Evolutionary conservation across 92 coral and sea anemone species (phyloP), one percentile per base, ranked within the genome.

Genomic region (Zoanthus gigantus): DNA sequence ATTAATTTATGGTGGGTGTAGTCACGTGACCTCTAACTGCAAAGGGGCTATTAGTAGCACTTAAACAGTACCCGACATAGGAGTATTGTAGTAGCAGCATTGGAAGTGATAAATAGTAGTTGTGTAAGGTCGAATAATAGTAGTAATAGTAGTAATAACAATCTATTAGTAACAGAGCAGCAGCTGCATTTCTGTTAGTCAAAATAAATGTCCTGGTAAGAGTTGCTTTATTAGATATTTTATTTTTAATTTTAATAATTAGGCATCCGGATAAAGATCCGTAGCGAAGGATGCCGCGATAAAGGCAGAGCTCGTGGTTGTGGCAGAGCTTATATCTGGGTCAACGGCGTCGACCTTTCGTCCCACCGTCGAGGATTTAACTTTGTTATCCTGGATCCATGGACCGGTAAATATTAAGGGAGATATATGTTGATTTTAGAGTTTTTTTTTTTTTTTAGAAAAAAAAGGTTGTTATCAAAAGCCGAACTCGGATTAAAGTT

Each of bases 271-370:
- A 57, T 79, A 47, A 63, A 47, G 13, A 79, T 79, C 57, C 84
- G 84, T 8, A 79, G 84, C 28, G 84, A 79, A 79, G 84, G 84
- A 50, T 79, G 84, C n/a, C 42, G 68, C 18, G 84, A 79, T 67
- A 79, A 61, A 61, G 73, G 91, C 29, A 71, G 91, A 30, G 76
- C 66, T 28, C 75, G 88, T 3, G 80, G 82, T 46, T 88, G 91
- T 74, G 91, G 91, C 60, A 76, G 71, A 13, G 91, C 91, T 44
- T 88, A 60, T 52, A 88, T 88, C 73, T 81, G 31, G 66, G 78
- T 88, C 32, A 88, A 88, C 81, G 91, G 91, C 6, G 57, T 54
- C 42, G 87, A 88, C 28, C 85, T 72, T n/a, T 84, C 91, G 6
- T 53, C 53, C 10, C 84, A 88, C 17, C 84, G 84, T 34, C 56